Evolutionary conservation across 2,113 vertebrate genomes (phyloP).

Genomic region (Cheilinus undulatus): DNA sequence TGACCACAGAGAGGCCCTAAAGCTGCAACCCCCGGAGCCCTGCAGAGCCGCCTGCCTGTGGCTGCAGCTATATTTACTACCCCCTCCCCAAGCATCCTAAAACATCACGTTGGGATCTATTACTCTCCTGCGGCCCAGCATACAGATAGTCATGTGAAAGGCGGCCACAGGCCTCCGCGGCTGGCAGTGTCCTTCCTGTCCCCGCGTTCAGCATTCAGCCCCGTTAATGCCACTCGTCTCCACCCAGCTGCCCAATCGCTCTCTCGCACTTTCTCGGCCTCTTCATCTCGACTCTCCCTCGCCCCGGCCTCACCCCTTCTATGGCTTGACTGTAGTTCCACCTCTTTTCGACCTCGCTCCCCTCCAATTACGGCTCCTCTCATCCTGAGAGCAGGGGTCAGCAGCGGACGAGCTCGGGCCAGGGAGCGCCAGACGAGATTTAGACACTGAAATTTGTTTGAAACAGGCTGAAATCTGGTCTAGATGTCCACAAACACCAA

Average conservation of each 20-base stretch:
- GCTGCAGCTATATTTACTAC: slow-evolving; percentile 80
- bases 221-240: slow-evolving; percentile 69
- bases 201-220: slow-evolving; percentile 59
- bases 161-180: slow-evolving; percentile 68
- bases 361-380: slow-evolving; percentile 45
- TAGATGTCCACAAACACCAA: too few species aligned
- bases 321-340: slow-evolving; percentile 17
- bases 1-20: slow-evolving; percentile 39
- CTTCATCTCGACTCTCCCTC: slow-evolving; percentile 29
- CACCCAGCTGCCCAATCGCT: slow-evolving; percentile 53
- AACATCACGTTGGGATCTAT: slow-evolving; percentile 82
- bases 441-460: too few species aligned
- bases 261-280: slow-evolving; percentile 42
- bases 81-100: slow-evolving; percentile 65
- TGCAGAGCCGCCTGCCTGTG: slow-evolving; percentile 48
- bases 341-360: slow-evolving; percentile 11
- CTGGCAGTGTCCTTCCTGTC: slow-evolving; percentile 67
- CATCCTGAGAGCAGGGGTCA: slow-evolving; percentile 53
- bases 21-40: slow-evolving; percentile 10
- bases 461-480: too few species aligned
- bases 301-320: slow-evolving; percentile 50
- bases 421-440: too few species aligned
- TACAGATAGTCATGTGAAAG: slow-evolving; percentile 75
- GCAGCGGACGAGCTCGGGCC: background rate
- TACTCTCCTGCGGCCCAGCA: slow-evolving; percentile 69